These are phyloP conservation scores for Electrophaes corylata DNA, from an alignment of 2,888 invertebrate species.

Conservation along the genomic window DNA sequence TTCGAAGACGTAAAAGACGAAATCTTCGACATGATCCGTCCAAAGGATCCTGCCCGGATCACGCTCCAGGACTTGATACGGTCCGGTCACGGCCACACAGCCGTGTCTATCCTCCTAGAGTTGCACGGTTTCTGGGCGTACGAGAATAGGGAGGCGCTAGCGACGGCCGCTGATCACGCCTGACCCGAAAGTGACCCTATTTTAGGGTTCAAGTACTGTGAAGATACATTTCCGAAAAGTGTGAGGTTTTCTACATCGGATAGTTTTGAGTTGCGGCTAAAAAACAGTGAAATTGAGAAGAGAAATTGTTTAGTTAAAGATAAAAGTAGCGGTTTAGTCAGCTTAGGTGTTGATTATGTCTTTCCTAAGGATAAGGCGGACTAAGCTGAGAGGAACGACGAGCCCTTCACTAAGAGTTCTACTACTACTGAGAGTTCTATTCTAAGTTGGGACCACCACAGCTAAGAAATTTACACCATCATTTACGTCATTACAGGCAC, in stretches of 20 bases:
- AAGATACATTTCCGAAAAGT: conserved; percentile 13
- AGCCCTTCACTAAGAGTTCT: no score
- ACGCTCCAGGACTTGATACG: conserved; percentile 92
- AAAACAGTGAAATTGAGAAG: neutral
- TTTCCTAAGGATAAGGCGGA: neutral
- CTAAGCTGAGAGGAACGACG: no score
- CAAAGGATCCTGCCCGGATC: conserved; percentile 92
- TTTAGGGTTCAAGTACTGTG: conserved; percentile 3
- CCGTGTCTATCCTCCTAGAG: conserved; percentile 96
- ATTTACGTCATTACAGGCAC: no score
- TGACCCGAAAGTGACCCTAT: conserved; percentile 20
- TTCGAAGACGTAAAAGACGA: conserved; percentile 98
- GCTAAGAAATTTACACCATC: no score
- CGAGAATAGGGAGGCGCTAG: conserved; percentile 94
- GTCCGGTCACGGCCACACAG: conserved; percentile 96
- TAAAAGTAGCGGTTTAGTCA: neutral
- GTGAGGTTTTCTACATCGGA: conserved; percentile 4
- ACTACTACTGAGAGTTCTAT: no score
- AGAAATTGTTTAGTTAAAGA: neutral
- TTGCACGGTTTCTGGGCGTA: conserved; percentile 98
- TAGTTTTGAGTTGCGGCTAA: neutral
- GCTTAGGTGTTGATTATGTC: neutral
- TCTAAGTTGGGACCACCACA: no score
- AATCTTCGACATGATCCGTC: conserved; percentile 98
- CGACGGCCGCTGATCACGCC: conserved; percentile 87